Evolutionary conservation across 1,140 invertebrate genomes (phyloP).

Genomic region (Drosophila kikkawai): DNA sequence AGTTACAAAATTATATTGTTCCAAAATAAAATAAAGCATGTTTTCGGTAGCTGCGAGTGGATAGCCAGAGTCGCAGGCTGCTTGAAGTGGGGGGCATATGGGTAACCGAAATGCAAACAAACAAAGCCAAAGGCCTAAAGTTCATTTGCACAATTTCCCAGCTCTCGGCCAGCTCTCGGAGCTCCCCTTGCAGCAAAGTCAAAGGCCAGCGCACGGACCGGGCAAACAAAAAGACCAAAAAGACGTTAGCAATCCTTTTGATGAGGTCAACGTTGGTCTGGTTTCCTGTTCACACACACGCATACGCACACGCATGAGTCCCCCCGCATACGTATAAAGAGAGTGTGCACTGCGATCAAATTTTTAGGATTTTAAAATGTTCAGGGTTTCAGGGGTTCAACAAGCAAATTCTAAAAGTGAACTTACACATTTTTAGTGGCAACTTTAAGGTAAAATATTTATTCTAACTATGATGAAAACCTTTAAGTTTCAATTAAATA

Average conservation of each 20-base stretch:
- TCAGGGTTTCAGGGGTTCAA: too few species aligned
- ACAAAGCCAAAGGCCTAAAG: slow-evolving; percentile 81
- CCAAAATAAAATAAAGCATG: slow-evolving; percentile 79
- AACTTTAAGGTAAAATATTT: not conserved
- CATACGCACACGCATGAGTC: slow-evolving; percentile 18
- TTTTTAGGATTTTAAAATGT: not conserved
- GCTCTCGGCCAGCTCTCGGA: slow-evolving; percentile 26
- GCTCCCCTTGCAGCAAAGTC: slow-evolving; percentile 61
- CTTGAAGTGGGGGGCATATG: slow-evolving; percentile 21
- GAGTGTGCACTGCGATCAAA: slow-evolving; percentile 1
- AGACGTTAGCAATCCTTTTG: slow-evolving; percentile 82
- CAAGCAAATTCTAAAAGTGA: not conserved
- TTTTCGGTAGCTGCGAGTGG: slow-evolving; percentile 53
- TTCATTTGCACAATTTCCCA: slow-evolving; percentile 80
- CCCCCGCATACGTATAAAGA: not conserved
- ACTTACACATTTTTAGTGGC: too few species aligned
- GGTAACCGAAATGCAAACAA: slow-evolving; percentile 80
- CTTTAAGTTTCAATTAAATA: not conserved
- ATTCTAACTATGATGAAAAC: not conserved
- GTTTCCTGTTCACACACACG: slow-evolving; percentile 53
- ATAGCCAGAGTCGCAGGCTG: slow-evolving; percentile 15
- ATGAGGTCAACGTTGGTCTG: slow-evolving; percentile 79
- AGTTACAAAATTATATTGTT: slow-evolving; percentile 82
- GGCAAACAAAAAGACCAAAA: slow-evolving; percentile 82
- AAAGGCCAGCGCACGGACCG: slow-evolving; percentile 67